Conservation (phyloP, 2,888 invertebrate species). For the Spatulosminthurus flaviceps region DNA sequence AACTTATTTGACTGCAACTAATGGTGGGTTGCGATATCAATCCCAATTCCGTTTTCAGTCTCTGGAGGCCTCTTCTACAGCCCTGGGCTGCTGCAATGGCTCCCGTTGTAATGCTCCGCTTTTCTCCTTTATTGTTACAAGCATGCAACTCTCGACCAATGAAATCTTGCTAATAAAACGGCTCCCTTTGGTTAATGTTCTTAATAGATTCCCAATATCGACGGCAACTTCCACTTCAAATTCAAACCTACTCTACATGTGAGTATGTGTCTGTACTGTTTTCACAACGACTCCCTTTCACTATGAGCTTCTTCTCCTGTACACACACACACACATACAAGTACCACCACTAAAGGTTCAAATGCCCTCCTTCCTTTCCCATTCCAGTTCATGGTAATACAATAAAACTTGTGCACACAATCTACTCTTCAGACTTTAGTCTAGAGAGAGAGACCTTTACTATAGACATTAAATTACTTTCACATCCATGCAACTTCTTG, state of each 20-base stretch:
- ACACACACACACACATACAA: no score
- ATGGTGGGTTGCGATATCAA: conserved; percentile 64
- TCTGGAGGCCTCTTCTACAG: conserved; percentile 61
- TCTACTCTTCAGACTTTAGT: conserved; percentile 24
- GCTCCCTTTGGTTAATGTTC: conserved; percentile 61
- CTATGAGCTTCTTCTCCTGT: conserved; percentile 40
- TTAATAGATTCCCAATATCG: conserved; percentile 62
- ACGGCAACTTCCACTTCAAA: conserved; percentile 44
- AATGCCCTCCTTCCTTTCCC: conserved; percentile 14
- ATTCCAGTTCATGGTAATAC: conserved; percentile 32
- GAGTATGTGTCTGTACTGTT: conserved; percentile 39
- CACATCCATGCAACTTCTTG: conserved; percentile 36
- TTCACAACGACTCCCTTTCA: conserved; percentile 28
- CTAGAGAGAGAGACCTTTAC: conserved; percentile 36
- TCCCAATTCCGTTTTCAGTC: conserved; percentile 63
- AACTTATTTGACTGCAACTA: conserved; percentile 64
- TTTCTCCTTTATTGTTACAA: conserved; percentile 62
- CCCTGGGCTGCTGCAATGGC: conserved; percentile 58
- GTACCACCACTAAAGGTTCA: conserved; percentile 18
- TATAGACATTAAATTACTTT: conserved; percentile 42
- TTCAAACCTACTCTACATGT: conserved; percentile 38
- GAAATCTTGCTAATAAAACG: conserved; percentile 61
- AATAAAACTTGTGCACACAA: conserved; percentile 36
- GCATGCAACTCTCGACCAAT: conserved; percentile 62
- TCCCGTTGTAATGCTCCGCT: conserved; percentile 48